Evolutionary conservation across 2,888 invertebrate genomes (phyloP).

Genomic region (Branchellion lobata): DNA sequence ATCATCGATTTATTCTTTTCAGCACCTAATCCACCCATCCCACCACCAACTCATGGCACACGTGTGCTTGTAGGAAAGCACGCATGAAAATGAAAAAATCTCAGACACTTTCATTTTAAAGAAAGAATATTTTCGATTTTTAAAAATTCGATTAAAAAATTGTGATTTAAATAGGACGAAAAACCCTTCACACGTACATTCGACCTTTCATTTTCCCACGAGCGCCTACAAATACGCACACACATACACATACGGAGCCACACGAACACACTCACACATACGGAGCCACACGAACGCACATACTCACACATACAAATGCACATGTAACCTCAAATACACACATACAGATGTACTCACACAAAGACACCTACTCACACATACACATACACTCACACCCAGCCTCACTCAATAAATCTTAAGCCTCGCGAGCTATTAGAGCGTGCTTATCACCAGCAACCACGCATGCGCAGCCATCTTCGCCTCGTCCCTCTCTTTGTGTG

Average conservation of each 20-base stretch:
- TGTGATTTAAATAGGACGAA: too few species aligned
- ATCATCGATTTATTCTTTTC: too few species aligned
- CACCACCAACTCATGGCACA: too few species aligned
- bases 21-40: too few species aligned
- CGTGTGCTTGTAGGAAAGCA: too few species aligned
- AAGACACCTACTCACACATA: neutral
- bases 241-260: constrained; percentile 24
- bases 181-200: neutral
- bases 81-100: too few species aligned
- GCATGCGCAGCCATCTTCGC: constrained; percentile 16
- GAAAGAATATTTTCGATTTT: too few species aligned
- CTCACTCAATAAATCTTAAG: constrained; percentile 40
- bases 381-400: neutral
- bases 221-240: neutral
- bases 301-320: constrained; percentile 12
- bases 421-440: constrained; percentile 42
- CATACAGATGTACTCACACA: constrained; percentile 7
- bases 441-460: constrained; percentile 39
- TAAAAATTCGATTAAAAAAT: too few species aligned
- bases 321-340: constrained; percentile 11
- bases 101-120: too few species aligned
- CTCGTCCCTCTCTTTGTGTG: neutral
- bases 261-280: constrained; percentile 28
- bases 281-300: neutral
- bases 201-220: too few species aligned